Base-by-base conservation (phyloP, 2,797 vertebrate species). In the Hydrocynus forskahlii region DNA sequence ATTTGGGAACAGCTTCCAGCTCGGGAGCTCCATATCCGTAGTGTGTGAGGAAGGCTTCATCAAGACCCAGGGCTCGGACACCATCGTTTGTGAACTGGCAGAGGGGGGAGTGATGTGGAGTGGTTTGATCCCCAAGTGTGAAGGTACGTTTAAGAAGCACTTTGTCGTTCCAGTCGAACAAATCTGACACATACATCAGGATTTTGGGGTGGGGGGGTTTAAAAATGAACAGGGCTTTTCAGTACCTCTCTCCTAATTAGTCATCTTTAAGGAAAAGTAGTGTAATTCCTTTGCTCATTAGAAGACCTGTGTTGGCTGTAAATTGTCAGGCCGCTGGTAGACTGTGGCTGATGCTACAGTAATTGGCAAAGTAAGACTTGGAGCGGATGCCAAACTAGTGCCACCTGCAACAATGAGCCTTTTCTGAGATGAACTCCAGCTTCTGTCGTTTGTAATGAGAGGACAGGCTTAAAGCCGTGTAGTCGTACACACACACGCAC, bases 31-130 rank as follows among this genome's bases (percentile, higher is more conserved):
- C 7, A 97, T 99, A 88, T 99, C 98, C 19, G 96, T 99, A 87
- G 96, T 99, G 90, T 99, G 98, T 45, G 98, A 99, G 88, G 98
- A 98, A 72, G 98, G 98, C 81, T 99, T 99, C 89, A 99, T 99
- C 91, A 99, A 99, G 95, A 99, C 97, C 76, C 98, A 99, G 85
- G 98, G 98, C 89, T 93, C 95, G 35, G 97, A 99, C 94, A 99
- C 98, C 85, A 98, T 99, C 89, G 96, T 97, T 67, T 99, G 98
- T 85, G 96, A 98, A 87, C 86, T 99, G 80, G 92, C 90, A 95
- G 94, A 87, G 96, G 97, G 75, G 99, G 97, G 94, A 29, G 97
- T 99, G 83, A 98, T 97, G 97, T 99, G 98, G 98, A 99, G 97
- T 83, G 97, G 97, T 69, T 97, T 96, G 35, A 99, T 99, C 84